A percentile compares a stretch with the other conserved stretches of the same genome.
phyloP scores from a whole-genome alignment of 2,888 invertebrate genomes.

The Gisinianus flammeolus region DNA sequence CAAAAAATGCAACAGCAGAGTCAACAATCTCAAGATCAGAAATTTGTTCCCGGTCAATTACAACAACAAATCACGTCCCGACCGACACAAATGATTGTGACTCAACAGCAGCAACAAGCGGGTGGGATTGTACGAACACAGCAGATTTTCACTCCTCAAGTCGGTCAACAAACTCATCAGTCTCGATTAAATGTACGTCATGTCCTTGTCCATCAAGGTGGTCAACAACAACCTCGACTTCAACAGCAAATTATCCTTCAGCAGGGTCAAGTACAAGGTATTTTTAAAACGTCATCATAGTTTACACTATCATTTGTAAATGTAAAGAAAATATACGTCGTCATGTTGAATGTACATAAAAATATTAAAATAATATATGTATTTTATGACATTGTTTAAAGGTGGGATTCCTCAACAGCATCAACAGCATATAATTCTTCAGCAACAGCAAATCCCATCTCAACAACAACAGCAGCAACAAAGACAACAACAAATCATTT shows the following conservation, averaged over 20 bases:
- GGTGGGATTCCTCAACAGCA: conserved; percentile 34
- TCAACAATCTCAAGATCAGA: conserved; percentile 39
- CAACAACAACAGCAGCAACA: conserved; percentile 18
- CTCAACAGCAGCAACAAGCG: conserved; percentile 45
- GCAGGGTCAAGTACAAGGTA: conserved; percentile 43
- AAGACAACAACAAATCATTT: too few species aligned
- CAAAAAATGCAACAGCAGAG: conserved; percentile 45
- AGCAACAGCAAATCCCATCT: conserved; percentile 43
- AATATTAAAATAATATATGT: too few species aligned
- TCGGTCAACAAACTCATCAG: conserved; percentile 44
- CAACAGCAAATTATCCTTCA: conserved; percentile 48
- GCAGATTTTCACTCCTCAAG: conserved; percentile 56
- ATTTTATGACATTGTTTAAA: too few species aligned
- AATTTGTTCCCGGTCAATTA: conserved; percentile 47
- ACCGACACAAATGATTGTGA: conserved; percentile 51
- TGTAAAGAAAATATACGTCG: too few species aligned
- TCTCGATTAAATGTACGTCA: conserved; percentile 53
- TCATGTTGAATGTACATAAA: too few species aligned
- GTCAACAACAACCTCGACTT: conserved; percentile 44
- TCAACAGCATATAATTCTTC: conserved; percentile 46
- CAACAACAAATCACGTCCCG: conserved; percentile 42
- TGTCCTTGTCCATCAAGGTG: conserved; percentile 55
- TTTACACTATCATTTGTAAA: too few species aligned
- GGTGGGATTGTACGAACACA: conserved; percentile 55
- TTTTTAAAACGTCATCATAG: too few species aligned